Evolutionary conservation across 2,113 vertebrate species (phyloP), one percentile per base, ranked within the genome.

Genomic region (Nanorana parkeri): DNA sequence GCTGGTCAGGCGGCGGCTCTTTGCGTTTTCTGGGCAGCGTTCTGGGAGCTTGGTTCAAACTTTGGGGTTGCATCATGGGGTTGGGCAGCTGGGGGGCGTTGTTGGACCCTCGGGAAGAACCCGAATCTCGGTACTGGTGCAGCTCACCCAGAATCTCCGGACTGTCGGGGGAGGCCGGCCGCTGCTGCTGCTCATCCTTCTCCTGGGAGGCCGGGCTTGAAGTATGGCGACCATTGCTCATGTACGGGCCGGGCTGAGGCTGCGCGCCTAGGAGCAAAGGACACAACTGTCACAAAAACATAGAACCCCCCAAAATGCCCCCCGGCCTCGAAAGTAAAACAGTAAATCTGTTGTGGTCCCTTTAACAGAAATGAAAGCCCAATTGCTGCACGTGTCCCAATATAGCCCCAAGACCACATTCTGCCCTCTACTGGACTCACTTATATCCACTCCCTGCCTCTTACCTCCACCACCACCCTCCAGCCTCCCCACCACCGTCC

Each of bases 131-230:
- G 7, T 96, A 99, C 89, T 94, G 94, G 88, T 95, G 95, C 89
- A 99, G 91, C 90, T 98, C 97, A 0, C 94, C 90, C 87, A 98
- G 93, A 85, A 99, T 96, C 88, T 98, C 95, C 0, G 97, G 95
- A 86, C 96, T 96, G 87, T 96, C 91, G 0, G 96, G 96, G 82
- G 96, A 96, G 78, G 96, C 91, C 3, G 94, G 91, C 58, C 88
- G 93, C 74, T 93, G 92, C 74, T 93, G 92, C 54, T 94, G 92
- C 24, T 92, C 91, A 51, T 95, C 93, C 0, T 94, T 79, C 3
- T 94, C 94, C 8, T 91, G 93, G 80, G 91, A 93, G 90, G 93
- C 90, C 0, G 96, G 96, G 10, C 96, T 98, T 36, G 94, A 93
- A 85, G 96, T 94, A 56, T 98, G 97, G 87, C 95, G 95, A 88